Evolutionary conservation across 2,113 vertebrate genomes (phyloP), one percentile per base, ranked within the genome.

Genomic region (Paramormyrops kingsleyae): DNA sequence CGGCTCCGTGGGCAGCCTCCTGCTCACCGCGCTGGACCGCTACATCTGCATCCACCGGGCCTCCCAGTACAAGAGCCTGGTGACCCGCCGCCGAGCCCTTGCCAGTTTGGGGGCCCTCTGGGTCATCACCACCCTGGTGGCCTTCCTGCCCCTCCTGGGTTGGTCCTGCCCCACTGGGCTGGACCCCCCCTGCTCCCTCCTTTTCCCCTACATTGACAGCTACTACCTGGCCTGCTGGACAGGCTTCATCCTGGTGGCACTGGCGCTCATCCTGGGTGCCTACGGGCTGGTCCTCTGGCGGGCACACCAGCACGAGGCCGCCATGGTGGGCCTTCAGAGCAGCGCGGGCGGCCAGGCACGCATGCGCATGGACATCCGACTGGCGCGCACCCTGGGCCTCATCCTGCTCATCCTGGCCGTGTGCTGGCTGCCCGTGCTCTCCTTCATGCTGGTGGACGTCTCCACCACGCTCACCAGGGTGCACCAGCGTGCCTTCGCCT

Each of bases 1-100:
- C 0, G 96, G 95, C 70, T 99, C 98, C 0, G 96, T 99, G 88
- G 97, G 98, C 88, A 99, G 98, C 92, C 94, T 99, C 90, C 94
- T 99, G 92, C 95, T 99, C 90, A 99, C 97, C 0, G 97, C 98
- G 3, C 87, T 98, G 70, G 98, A 99, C 93, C 97, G 98, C 8
- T 98, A 97, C 94, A 92, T 99, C 90, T 99, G 97, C 93, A 97
- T 99, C 92, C 91, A 96, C 88, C 93, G 94, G 15, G 96, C 97
- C 0, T 92, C 95, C 0, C 21, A 92, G 0, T 99, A 99, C 94
- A 98, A 97, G 93, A 89, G 94, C 35, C 92, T 99, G 5, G 93
- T 99, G 92, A 99, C 97, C 0, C 95, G 92, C 3, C 92, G 52
- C 13, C 95, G 96, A 89, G 97, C 98, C 0, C 89, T 97, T 91